Evolutionary conservation across 2,113 vertebrate genomes (phyloP).

Genomic region (Phalacrocorax pelagicus): DNA sequence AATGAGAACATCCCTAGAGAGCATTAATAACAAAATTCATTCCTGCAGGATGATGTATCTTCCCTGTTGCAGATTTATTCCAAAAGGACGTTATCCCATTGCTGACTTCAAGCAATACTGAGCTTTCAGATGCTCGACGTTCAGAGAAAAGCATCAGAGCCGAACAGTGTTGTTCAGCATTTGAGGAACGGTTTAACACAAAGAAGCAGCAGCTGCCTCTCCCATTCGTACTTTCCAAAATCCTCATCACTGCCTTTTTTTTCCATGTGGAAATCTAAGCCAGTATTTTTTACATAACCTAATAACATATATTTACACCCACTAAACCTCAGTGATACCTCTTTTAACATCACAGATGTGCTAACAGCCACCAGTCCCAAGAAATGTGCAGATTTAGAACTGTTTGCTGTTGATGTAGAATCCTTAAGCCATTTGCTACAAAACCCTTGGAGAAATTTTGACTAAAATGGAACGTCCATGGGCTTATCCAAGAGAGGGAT

Average conservation of each 20-base stretch:
- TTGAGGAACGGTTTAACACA: neutral
- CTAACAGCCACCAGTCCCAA: neutral
- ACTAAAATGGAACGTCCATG: neutral
- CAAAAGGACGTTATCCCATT: neutral
- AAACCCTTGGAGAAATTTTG: neutral
- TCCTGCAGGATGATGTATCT: neutral
- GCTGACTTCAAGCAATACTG: neutral
- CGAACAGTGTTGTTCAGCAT: accelerated
- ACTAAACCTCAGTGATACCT: neutral
- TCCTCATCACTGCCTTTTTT: neutral
- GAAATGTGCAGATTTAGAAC: neutral
- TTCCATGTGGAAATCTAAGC: neutral
- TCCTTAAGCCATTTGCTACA: neutral
- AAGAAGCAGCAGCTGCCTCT: neutral
- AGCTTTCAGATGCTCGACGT: neutral
- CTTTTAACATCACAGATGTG: neutral
- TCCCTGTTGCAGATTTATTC: neutral
- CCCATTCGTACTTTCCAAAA: neutral
- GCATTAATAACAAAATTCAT: neutral
- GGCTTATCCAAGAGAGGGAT: neutral
- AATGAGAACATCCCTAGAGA: neutral
- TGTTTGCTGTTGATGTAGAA: neutral
- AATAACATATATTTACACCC: neutral
- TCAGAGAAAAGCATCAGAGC: neutral
- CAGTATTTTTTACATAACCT: neutral